Percentiles rank a stretch among this genome's conserved stretches.
These are phyloP conservation scores for Phylloscopus trochilus DNA, from an alignment of 2,113 vertebrate genomes.

Conservation along the genomic window DNA sequence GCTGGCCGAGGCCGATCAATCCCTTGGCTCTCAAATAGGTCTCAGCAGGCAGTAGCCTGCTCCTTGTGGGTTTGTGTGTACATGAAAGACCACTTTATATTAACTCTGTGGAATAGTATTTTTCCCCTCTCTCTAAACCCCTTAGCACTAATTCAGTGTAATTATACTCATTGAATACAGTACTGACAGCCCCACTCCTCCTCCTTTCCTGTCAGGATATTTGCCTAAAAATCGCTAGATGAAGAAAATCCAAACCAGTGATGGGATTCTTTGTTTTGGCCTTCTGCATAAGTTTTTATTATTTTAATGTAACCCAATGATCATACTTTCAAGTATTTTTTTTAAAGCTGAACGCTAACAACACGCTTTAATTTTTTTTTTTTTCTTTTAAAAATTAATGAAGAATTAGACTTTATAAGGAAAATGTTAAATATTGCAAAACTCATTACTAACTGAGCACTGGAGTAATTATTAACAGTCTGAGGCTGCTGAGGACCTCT, in stretches of 20 bases:
- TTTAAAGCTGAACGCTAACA: not conserved
- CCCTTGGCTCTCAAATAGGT: conserved; percentile 39
- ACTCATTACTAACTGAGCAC: not conserved
- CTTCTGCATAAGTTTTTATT: not conserved
- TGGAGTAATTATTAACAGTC: not conserved
- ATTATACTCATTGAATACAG: conserved; percentile 57
- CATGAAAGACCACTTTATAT: conserved; percentile 66
- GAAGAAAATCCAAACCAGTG: conserved; percentile 9
- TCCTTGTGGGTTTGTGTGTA: conserved; percentile 57
- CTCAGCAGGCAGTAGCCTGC: conserved; percentile 60
- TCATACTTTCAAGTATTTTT: not conserved
- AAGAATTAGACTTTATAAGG: not conserved
- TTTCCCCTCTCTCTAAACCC: conserved; percentile 38
- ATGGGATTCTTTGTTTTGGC: conserved; percentile 10
- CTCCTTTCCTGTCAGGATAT: conserved; percentile 38
- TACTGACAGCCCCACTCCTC: conserved; percentile 37
- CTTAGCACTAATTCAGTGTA: conserved; percentile 56
- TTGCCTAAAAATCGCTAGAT: conserved; percentile 44
- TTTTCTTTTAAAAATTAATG: not conserved
- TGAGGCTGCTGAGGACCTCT: not conserved
- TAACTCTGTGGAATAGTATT: conserved; percentile 54
- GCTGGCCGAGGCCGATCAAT: conserved; percentile 31
- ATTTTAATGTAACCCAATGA: not conserved
- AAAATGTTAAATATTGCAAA: not conserved
- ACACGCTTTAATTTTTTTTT: not conserved